A percentile compares a stretch with the other conserved stretches of the same genome.
These are phyloP conservation scores for Urocitellus parryii DNA, from an alignment of 2,113 vertebrate genomes.

Conservation along the genomic window DNA sequence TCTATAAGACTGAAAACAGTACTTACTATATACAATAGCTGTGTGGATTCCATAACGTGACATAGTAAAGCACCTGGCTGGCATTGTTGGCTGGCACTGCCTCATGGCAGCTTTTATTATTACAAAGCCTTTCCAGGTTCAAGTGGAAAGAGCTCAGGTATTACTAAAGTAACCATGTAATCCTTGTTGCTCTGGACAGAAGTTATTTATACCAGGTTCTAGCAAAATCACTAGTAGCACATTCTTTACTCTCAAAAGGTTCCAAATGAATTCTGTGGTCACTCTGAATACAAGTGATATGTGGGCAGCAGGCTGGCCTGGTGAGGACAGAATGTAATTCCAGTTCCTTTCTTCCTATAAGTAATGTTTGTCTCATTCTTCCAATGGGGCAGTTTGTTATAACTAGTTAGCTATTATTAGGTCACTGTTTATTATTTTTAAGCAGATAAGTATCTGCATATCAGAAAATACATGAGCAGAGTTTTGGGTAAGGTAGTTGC, in stretches of 20 bases:
- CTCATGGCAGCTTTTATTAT: background rate
- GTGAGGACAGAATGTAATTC: background rate
- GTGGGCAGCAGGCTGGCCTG: background rate
- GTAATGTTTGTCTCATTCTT: constrained; percentile 1
- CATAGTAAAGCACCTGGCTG: background rate
- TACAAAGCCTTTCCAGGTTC: background rate
- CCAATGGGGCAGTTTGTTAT: background rate
- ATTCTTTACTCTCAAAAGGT: background rate
- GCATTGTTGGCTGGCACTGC: background rate
- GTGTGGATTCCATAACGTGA: background rate
- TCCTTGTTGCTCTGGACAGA: background rate
- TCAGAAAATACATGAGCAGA: background rate
- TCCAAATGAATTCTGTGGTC: background rate
- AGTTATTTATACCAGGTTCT: background rate
- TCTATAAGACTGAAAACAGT: background rate
- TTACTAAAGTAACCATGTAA: background rate
- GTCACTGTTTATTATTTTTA: background rate
- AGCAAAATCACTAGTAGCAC: background rate
- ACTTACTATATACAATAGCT: background rate
- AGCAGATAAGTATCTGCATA: background rate
- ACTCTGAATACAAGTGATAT: background rate
- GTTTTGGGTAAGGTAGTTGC: background rate
- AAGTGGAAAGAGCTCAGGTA: background rate
- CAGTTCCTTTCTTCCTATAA: background rate
- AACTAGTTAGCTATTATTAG: background rate